phyloP scores from a whole-genome alignment of 2,113 vertebrate species.

The Aegithalos caudatus region DNA sequence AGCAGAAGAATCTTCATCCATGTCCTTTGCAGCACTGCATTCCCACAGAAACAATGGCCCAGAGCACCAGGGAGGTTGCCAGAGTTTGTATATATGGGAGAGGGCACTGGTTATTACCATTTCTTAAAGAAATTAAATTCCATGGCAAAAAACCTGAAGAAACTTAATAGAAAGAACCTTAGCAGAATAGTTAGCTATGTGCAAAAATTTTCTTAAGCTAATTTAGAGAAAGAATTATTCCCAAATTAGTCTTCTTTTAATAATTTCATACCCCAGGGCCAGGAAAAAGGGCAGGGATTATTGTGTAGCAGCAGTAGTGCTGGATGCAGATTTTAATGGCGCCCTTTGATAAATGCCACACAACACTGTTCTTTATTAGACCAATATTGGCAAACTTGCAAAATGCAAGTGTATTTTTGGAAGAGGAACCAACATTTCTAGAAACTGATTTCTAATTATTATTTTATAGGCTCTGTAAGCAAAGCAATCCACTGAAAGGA shows the following conservation, averaged over 20 bases:
- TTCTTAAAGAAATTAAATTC: conserved; percentile 44
- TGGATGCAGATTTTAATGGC: conserved; percentile 10
- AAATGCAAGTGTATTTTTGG: neutral
- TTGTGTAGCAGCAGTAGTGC: conserved; percentile 32
- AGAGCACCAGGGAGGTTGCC: conserved; percentile 13
- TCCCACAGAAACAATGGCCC: neutral
- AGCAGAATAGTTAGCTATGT: neutral
- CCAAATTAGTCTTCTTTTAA: conserved; percentile 44
- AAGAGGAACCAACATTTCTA: neutral
- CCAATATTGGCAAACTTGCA: neutral
- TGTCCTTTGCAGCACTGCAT: neutral
- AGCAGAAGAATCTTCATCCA: neutral
- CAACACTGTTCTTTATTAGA: neutral
- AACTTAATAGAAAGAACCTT: neutral
- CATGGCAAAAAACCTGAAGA: conserved; percentile 9
- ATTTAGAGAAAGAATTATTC: conserved; percentile 59
- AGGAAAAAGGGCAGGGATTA: conserved; percentile 67
- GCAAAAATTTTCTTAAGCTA: conserved; percentile 65
- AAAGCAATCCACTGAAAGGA: neutral
- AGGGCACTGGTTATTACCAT: conserved; percentile 56
- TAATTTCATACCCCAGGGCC: conserved; percentile 52
- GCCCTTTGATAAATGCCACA: conserved; percentile 24
- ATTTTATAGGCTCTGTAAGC: neutral
- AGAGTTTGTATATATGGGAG: conserved; percentile 49
- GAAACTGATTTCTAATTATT: neutral